Percentiles rank a stretch among this genome's conserved stretches.
Evolutionary conservation across 2,888 invertebrate genomes (phyloP).

Genomic region (Stegana nigrithorax): DNA sequence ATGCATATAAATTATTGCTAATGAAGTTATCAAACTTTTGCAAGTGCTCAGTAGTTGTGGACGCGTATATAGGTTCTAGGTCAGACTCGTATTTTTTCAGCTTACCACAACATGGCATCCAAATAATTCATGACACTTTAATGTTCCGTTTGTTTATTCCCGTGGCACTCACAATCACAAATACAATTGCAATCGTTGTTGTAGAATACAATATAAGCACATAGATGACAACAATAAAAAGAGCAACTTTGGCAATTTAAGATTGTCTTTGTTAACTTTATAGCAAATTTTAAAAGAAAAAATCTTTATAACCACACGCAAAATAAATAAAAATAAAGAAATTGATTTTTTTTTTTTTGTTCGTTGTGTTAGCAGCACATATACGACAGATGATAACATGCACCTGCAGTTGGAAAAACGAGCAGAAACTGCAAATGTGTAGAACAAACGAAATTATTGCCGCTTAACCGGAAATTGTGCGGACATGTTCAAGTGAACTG

Average conservation of each 20-base stretch:
- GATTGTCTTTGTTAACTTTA: too few relatives aligned
- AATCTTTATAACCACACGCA: too few relatives aligned
- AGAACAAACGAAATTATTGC: conserved; percentile 12
- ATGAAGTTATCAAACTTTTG: conserved; percentile 34
- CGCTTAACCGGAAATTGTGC: conserved; percentile 33
- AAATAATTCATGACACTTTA: conserved; percentile 53
- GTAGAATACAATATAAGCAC: background rate
- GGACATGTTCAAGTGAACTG: conserved; percentile 33
- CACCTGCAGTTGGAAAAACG: background rate
- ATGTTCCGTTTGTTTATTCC: conserved; percentile 8
- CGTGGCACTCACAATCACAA: too few relatives aligned
- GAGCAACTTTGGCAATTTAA: too few relatives aligned
- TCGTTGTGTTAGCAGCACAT: too few relatives aligned
- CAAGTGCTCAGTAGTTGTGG: background rate
- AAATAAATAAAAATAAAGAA: too few relatives aligned
- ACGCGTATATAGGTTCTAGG: background rate
- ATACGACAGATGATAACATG: too few relatives aligned
- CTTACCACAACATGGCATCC: conserved; percentile 62
- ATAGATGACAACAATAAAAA: background rate
- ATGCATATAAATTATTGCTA: conserved; percentile 36
- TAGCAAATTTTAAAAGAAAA: too few relatives aligned
- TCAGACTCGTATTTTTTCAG: background rate
- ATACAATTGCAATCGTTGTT: too few relatives aligned
- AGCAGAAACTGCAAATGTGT: conserved; percentile 2
- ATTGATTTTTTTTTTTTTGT: too few relatives aligned